These are phyloP conservation scores for Elegia similella DNA, from an alignment of 2,888 invertebrate genomes.

Conservation along the genomic window DNA sequence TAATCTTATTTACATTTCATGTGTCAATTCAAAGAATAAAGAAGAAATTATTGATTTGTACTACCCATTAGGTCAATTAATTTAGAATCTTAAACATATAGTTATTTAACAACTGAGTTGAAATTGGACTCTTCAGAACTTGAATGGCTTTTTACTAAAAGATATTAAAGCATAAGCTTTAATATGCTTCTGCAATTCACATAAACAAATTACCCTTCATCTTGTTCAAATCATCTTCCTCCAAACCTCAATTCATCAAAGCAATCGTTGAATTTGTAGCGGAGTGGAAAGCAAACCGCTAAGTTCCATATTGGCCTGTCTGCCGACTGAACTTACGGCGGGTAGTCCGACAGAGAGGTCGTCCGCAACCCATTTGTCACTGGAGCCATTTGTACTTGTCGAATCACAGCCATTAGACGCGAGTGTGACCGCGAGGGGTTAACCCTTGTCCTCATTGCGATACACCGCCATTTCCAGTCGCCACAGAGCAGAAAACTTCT, in stretches of 20 bases:
- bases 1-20: too few relatives aligned
- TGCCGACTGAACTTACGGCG: slow-evolving; percentile 65
- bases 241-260: slow-evolving; percentile 4
- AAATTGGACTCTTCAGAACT: too few relatives aligned
- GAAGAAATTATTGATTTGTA: too few relatives aligned
- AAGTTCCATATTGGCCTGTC: slow-evolving; percentile 63
- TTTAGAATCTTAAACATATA: too few relatives aligned
- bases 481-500: slow-evolving; percentile 47
- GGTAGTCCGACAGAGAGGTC: slow-evolving; percentile 62
- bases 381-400: slow-evolving; percentile 81
- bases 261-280: slow-evolving; percentile 11
- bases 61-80: too few relatives aligned
- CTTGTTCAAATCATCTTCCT: too few relatives aligned
- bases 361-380: slow-evolving; percentile 80
- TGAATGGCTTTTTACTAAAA: too few relatives aligned
- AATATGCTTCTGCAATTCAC: too few relatives aligned
- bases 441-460: slow-evolving; percentile 59
- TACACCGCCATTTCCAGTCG: slow-evolving; percentile 40
- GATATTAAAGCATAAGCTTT: too few relatives aligned
- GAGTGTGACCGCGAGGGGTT: slow-evolving; percentile 78
- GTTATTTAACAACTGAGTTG: too few relatives aligned
- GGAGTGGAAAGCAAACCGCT: slow-evolving; percentile 41
- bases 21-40: too few relatives aligned
- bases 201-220: too few relatives aligned
- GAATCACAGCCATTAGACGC: slow-evolving; percentile 81